Evolutionary conservation across 1,140 invertebrate species (phyloP).

Genomic region (Drosophila trapezifrons): DNA sequence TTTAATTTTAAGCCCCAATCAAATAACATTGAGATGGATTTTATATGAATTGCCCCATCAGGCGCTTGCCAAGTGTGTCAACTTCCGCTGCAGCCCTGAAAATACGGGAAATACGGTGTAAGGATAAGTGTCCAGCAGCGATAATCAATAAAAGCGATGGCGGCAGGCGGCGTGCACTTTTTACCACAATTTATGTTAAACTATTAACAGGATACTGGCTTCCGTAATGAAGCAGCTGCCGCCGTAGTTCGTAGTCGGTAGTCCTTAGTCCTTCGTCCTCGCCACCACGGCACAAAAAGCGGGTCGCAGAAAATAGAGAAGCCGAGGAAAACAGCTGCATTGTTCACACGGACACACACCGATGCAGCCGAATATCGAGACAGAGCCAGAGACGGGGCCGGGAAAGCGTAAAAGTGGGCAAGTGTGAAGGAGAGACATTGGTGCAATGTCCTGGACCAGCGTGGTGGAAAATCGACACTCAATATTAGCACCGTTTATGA

Average conservation of each 20-base stretch:
- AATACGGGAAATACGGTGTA: constrained; percentile 20
- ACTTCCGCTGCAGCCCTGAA: constrained; percentile 53
- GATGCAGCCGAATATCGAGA: background rate
- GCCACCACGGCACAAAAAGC: constrained; percentile 51
- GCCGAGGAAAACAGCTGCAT: constrained; percentile 56
- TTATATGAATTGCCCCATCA: constrained; percentile 44
- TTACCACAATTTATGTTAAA: constrained; percentile 81
- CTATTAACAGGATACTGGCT: constrained; percentile 76
- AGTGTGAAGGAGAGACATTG: constrained; percentile 34
- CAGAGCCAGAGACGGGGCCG: background rate
- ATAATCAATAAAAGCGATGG: constrained; percentile 68
- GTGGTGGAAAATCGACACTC: constrained; percentile 76
- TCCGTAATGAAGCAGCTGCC: constrained; percentile 75
- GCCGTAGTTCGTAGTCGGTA: constrained; percentile 23
- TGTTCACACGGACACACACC: constrained; percentile 40
- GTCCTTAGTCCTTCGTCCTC: background rate
- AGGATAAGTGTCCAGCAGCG: constrained; percentile 22
- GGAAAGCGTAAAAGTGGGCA: constrained; percentile 4
- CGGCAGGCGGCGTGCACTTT: constrained; percentile 58
- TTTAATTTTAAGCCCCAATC: constrained; percentile 30
- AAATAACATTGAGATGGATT: constrained; percentile 9
- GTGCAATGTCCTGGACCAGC: constrained; percentile 67
- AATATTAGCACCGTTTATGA: constrained; percentile 79
- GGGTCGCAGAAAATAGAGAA: constrained; percentile 58
- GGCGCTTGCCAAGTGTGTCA: constrained; percentile 58